Conservation (phyloP, 2,797 vertebrate species). For the Premnoplex brunnescens region DNA sequence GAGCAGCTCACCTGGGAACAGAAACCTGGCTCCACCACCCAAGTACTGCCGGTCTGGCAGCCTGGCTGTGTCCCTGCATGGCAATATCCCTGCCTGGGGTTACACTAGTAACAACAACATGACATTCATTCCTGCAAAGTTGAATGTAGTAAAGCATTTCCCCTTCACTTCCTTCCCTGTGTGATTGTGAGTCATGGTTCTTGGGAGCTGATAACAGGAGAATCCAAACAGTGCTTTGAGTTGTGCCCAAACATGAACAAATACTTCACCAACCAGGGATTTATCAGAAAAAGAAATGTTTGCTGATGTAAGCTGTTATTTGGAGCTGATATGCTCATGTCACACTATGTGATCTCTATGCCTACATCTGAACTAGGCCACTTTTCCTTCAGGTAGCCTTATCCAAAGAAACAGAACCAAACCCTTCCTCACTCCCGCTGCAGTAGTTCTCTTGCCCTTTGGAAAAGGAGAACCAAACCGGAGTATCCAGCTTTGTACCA, state of each 20-base stretch:
- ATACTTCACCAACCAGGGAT: not conserved
- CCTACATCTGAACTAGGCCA: not conserved
- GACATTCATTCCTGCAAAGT: not conserved
- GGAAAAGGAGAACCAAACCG: not conserved
- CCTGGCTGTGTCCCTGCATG: not conserved
- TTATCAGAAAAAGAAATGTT: not conserved
- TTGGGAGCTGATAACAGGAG: not conserved
- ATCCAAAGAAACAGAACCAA: not conserved
- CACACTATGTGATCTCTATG: not conserved
- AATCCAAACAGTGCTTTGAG: not conserved
- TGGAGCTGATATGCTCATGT: not conserved
- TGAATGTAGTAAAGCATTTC: not conserved
- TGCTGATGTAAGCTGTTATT: not conserved
- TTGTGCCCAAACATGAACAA: not conserved
- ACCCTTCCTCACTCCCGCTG: not conserved
- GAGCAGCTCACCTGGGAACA: not conserved
- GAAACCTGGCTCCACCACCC: not conserved
- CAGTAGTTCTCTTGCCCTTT: not conserved
- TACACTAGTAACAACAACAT: not conserved
- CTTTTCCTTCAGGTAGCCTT: not conserved
- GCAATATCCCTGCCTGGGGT: not conserved
- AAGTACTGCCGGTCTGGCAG: not conserved
- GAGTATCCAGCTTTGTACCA: not conserved
- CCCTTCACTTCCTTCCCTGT: slow-evolving; percentile 5
- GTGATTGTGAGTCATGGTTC: not conserved